Base-by-base conservation (phyloP, 2,797 vertebrate genomes). In the Hyperoplus lanceolatus region DNA sequence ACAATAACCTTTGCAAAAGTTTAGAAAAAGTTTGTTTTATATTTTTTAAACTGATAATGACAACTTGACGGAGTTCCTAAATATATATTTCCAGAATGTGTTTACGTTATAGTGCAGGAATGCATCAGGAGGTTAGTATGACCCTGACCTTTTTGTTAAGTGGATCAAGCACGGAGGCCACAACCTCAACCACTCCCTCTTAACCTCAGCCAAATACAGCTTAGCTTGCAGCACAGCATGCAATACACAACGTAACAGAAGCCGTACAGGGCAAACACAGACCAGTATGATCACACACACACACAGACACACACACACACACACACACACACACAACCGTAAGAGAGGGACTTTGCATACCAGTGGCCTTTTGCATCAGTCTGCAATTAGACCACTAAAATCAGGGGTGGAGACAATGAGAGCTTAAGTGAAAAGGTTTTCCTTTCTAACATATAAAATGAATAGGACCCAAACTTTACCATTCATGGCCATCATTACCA, bases 161-260 rank as follows among this genome's bases (percentile, higher is more conserved):
- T 72, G 60, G 84, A 86, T 91, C 80, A 92, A 70, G 51, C 29
- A 21, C 16, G 15, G 46, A 77, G 62, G 49, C 67, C 60, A 63
- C 76, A 60, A 68, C 66, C 75, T 66, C 57, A 13, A 41, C 49
- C 54, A 68, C 51, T 49, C 29, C 65, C 57, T 68, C 70, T 58
- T 72, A 70, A 87, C 83, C 70, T 64, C 64, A 84, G 75, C 67
- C 76, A 84, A 90, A 86, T 78, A 75, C 29, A 29, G 39, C 15
- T 59, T 59, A 42, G 57, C 57, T 11, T 42, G 39, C 39, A 86
- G 88, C 92, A 89, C 90, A 92, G 55, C 69, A 85, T 75, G 29
- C 53, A 73, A 84, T 72, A 75, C 45, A 45, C 61, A 85, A 72
- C 6, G 9, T 29, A 68, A 76, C 60, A 63, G 54, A 79, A 58